A percentile compares a stretch with the other conserved stretches of the same genome.
Evolutionary conservation across 1,140 invertebrate genomes (phyloP).

Genomic region (Delia radicum): DNA sequence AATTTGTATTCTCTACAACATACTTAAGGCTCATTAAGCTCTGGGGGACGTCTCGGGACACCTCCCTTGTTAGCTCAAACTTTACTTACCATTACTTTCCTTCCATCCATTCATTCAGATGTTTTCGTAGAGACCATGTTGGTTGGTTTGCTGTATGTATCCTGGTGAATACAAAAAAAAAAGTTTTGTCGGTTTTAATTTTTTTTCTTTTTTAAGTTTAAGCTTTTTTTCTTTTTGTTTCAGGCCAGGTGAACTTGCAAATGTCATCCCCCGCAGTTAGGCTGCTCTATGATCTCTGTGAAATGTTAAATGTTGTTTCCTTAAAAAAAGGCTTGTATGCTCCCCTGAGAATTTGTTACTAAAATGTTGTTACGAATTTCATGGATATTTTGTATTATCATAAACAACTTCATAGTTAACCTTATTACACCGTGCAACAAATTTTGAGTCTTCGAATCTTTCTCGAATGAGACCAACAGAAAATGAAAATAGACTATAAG

Average conservation of each 20-base stretch:
- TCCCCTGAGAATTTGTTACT: not conserved
- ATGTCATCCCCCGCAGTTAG: constrained; percentile 20
- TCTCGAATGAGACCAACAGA: no score
- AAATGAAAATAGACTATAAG: no score
- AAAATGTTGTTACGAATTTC: constrained; percentile 1
- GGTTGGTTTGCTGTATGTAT: not conserved
- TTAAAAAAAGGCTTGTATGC: not conserved
- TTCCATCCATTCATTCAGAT: not conserved
- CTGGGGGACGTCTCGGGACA: no score
- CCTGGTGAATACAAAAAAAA: not conserved
- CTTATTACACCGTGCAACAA: no score
- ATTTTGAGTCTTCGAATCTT: no score
- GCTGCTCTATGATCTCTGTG: constrained; percentile 18
- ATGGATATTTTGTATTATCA: no score
- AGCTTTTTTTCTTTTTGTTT: not conserved
- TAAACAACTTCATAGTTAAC: no score
- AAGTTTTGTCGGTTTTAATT: not conserved
- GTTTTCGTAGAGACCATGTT: not conserved
- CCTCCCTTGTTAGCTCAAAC: no score
- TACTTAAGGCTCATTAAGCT: no score
- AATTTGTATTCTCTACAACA: no score
- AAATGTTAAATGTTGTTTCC: constrained; percentile 17
- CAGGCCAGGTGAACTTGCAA: constrained; percentile 15
- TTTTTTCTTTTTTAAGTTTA: not conserved
- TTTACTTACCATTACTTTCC: not conserved